Percentiles rank a stretch among this genome's conserved stretches.
phyloP scores from a whole-genome alignment of 2,113 vertebrate genomes.

The Donacobius atricapilla region DNA sequence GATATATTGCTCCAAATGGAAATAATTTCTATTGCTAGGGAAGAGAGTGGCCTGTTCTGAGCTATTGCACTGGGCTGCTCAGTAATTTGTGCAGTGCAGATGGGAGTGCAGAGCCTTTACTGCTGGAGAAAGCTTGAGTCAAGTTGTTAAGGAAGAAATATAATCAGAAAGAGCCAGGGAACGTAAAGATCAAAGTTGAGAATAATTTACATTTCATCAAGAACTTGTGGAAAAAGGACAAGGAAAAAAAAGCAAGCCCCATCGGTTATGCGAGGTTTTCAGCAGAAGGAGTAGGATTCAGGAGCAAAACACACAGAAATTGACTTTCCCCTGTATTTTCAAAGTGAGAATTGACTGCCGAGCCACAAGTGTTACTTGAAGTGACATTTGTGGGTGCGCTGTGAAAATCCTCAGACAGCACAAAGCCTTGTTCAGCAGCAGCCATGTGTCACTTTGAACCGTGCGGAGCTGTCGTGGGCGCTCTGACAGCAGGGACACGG shows the following conservation, averaged over 20 bases:
- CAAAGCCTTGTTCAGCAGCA: not conserved
- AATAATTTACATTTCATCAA: constrained; percentile 43
- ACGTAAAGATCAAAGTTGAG: constrained; percentile 38
- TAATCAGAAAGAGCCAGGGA: constrained; percentile 9
- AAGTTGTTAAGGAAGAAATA: not conserved
- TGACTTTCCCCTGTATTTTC: constrained; percentile 43
- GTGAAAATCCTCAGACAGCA: constrained; percentile 14
- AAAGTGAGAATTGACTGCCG: constrained; percentile 33
- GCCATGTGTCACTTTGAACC: not conserved
- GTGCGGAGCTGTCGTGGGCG: accelerated
- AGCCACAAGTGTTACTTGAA: not conserved
- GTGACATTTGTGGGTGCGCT: constrained; percentile 10
- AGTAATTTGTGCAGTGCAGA: not conserved
- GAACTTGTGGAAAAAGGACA: not conserved
- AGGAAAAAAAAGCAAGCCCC: not conserved
- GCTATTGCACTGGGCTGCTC: not conserved
- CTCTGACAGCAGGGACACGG: not conserved
- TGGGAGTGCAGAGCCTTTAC: constrained; percentile 10
- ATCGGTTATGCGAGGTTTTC: not conserved
- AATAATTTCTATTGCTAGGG: constrained; percentile 51
- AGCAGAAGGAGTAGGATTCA: not conserved
- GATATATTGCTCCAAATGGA: constrained; percentile 56
- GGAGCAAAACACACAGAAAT: not conserved
- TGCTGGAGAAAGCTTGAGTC: not conserved
- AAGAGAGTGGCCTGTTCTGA: constrained; percentile 32